Evolutionary conservation across 1,140 invertebrate species (phyloP), one percentile per base, ranked within the genome.

Genomic region (Eubasilissa regina): DNA sequence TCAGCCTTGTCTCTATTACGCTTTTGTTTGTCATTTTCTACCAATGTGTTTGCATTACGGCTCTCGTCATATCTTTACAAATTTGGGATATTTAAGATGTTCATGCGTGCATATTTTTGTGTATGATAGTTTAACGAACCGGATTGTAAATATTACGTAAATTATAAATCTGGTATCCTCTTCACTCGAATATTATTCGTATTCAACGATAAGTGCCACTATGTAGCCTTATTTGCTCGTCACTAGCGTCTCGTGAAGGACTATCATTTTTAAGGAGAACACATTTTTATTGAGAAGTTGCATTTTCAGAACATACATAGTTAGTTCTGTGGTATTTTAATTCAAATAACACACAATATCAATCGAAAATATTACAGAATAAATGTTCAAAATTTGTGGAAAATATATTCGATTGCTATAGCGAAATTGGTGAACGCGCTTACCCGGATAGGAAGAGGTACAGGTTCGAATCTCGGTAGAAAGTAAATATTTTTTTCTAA

Each of bases 111-210:
- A 6, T 35, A 35, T 35, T 35, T 35, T 35, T 58, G 4, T 58
- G 55, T 15, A 35, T 64, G 60, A n/a, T 64, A 64, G 60, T 64
- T 64, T 64, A 44, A 64, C 35, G 19, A 64, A 64, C 60, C 19
- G 60, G 60, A 64, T 64, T 21, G 35, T 35, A 19, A 64, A 64
- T 43, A 43, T 64, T 25, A 35, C 35, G 60, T 64, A 25, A 64
- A 64, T 35, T 35, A n/a, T 35, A 11, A 60, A 25, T 64, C 35
- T n/a, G 60, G n/a, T 43, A 51, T 35, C 1, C 60, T 35, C 10
- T 62, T 21, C 15, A 62, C 58, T 62, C 17, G 58, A 64, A 25
- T 11, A 43, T 64, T 12, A 15, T 58, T 58, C 9, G 17, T 12
- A 10, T 15, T 15, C 11, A 9, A 13, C 15, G 15, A 15, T 58